Evolutionary conservation across 2,888 invertebrate species (phyloP), one percentile per base, ranked within the genome.

Genomic region (Dendrolimus houi): DNA sequence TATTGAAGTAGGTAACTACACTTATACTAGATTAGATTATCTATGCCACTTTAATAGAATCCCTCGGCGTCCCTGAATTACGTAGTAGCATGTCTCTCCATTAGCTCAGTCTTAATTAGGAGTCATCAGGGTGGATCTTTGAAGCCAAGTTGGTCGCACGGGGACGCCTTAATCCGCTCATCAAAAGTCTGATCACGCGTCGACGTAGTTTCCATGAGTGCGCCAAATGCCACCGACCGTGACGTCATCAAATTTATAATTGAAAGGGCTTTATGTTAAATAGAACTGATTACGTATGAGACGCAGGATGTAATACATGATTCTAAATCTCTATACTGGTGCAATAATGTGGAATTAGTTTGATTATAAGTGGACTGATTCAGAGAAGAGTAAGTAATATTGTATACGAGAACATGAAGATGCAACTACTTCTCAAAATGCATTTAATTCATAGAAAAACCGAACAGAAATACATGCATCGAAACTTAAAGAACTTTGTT

Each of bases 181-280:
- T 87, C 78, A 71, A 72, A 65, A 86, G 85, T 85, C 85, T 69
- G 79, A 81, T 81, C 87, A 87, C 87, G 84, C 70, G 74, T 73
- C 70, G 68, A 67, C 71, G 66, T 72, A 78, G 83, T 84, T 84
- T 83, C 80, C 81, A 81, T 77, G 76, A 81, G 79, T 77, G 74
- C 74, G 75, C 74, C 72, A 76, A 79, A 79, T 80, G 80, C 81
- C 81, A 81, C 75, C 75, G 69, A 69, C 67, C 68, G 70, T 69
- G 67, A 63, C 69, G 74, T 79, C 79, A 72, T 80, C 77, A 77
- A 78, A 82, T 77, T 77, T 72, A 77, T 76, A 77, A 76, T 71
- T 69, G 66, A 69, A 47, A 72, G 68, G 74, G 72, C 69, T 70
- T 67, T 64, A 64, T 67, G 70, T 63, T 65, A 61, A 62, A 60